These are phyloP conservation scores for Limanda limanda DNA, from an alignment of 2,113 vertebrate species.

Conservation along the genomic window DNA sequence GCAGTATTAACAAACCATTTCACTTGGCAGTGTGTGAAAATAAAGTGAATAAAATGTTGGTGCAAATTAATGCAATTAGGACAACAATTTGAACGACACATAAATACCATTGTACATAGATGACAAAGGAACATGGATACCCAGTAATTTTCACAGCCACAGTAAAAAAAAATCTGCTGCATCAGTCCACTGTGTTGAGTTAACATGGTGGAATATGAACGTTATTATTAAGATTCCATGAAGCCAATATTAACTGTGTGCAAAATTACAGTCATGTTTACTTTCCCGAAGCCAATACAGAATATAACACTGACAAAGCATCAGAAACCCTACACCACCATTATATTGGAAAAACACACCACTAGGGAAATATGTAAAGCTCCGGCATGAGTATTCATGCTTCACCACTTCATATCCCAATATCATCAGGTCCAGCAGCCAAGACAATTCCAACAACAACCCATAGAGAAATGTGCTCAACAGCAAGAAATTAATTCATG, in stretches of 20 bases:
- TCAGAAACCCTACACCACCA: not conserved
- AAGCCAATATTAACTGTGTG: not conserved
- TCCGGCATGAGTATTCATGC: not conserved
- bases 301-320: constrained; percentile 12
- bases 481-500: not conserved
- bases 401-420: not conserved
- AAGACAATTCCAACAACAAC: no score
- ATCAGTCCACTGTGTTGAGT: not conserved
- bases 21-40: no score
- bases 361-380: not conserved
- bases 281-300: constrained; percentile 9
- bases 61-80: not conserved
- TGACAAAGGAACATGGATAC: not conserved
- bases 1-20: not conserved
- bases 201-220: not conserved
- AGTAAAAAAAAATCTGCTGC: not conserved
- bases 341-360: not conserved
- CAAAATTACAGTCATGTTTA: constrained; percentile 10
- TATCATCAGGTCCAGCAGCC: not conserved
- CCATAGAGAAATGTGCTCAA: not conserved
- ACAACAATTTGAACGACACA: not conserved
- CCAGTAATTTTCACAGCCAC: not conserved
- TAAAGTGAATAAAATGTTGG: no score
- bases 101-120: not conserved
- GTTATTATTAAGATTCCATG: not conserved